Conservation (phyloP, 2,113 vertebrate species). For the Ceyx melanurus region DNA sequence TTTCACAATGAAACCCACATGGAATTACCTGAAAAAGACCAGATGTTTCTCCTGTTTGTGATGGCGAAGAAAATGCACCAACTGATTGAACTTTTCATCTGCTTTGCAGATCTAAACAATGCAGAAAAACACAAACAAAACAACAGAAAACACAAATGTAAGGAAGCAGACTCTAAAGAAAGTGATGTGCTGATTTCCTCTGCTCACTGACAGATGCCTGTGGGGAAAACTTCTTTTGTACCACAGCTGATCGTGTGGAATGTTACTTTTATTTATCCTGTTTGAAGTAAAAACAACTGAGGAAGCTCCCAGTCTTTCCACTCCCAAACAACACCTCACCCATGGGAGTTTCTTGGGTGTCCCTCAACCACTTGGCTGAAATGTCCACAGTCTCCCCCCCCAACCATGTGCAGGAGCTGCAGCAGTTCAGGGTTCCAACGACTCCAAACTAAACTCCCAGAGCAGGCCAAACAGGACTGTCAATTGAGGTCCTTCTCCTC, state of each 20-base stretch:
- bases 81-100: conserved; percentile 92
- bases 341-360: neutral
- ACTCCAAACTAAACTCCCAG: neutral
- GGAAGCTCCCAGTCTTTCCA: neutral
- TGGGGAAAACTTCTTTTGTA: rapidly evolving
- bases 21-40: conserved; percentile 91
- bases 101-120: conserved; percentile 83
- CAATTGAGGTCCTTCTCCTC: neutral
- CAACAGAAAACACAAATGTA: no score
- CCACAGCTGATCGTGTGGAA: neutral
- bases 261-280: neutral
- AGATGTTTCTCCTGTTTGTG: conserved; percentile 92
- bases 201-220: neutral
- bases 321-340: neutral
- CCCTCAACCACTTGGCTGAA: neutral
- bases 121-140: neutral
- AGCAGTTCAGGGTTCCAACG: neutral
- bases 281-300: neutral
- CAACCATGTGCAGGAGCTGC: neutral
- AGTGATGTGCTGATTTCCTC: neutral
- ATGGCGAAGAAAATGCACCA: conserved; percentile 90
- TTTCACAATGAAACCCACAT: neutral
- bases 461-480: neutral
- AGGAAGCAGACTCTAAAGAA: neutral
- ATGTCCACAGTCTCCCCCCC: neutral